Percentiles rank a stretch among this genome's conserved stretches.
These are phyloP conservation scores for Drosophila neotestacea DNA, from an alignment of 2,888 invertebrate species.

Conservation along the genomic window DNA sequence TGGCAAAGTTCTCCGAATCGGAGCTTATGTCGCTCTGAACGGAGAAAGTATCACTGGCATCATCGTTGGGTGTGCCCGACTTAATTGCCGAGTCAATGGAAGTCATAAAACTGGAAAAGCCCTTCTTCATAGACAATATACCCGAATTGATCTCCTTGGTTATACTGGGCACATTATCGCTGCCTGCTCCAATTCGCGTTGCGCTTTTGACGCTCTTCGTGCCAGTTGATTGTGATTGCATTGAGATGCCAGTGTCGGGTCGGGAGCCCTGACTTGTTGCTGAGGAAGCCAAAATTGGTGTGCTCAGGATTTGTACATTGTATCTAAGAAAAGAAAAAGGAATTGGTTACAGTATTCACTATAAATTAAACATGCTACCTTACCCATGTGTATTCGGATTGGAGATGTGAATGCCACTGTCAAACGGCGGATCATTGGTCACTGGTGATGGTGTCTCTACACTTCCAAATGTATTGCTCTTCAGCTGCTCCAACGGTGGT, in stretches of 20 bases:
- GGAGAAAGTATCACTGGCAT: conserved; percentile 91
- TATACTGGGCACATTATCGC: conserved; percentile 75
- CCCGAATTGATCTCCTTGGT: conserved; percentile 87
- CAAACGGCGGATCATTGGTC: conserved; percentile 83
- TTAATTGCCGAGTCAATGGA: conserved; percentile 93
- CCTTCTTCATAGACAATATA: conserved; percentile 92
- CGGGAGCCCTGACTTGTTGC: conserved; percentile 81
- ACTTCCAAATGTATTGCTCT: conserved; percentile 84
- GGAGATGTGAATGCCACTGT: conserved; percentile 79
- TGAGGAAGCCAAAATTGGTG: conserved; percentile 82
- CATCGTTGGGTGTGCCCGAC: conserved; percentile 88
- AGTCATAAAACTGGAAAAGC: conserved; percentile 92
- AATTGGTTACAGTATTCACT: not conserved
- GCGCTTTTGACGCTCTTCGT: conserved; percentile 83
- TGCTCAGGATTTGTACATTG: conserved; percentile 85
- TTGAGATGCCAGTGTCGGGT: conserved; percentile 81
- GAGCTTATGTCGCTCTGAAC: conserved; percentile 93
- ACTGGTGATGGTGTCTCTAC: conserved; percentile 85
- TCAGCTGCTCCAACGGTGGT: conserved; percentile 83
- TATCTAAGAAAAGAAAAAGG: conserved; percentile 63
- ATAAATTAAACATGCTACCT: not conserved
- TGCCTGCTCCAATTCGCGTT: conserved; percentile 60
- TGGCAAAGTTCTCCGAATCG: conserved; percentile 94
- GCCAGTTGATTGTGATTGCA: conserved; percentile 83
- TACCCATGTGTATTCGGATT: conserved; percentile 85